A percentile compares a stretch with the other conserved stretches of the same genome.
These are phyloP conservation scores for Allobates femoralis DNA, from an alignment of 2,797 vertebrate species.

Conservation along the genomic window DNA sequence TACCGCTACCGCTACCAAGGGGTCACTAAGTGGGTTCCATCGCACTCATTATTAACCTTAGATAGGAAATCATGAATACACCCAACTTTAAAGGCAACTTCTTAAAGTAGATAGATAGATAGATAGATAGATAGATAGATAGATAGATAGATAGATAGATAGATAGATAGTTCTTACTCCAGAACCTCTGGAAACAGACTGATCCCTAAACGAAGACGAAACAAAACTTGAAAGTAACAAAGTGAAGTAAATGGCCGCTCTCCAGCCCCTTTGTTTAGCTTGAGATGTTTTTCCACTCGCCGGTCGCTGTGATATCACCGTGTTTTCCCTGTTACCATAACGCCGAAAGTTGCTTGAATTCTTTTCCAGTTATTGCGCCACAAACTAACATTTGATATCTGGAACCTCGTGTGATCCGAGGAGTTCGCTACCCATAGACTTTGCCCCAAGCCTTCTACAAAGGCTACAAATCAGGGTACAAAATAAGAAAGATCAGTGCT, in stretches of 20 bases:
- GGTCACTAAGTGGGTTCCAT: no score
- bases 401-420: background rate
- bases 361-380: constrained; percentile 73
- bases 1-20: no score
- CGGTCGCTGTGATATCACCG: constrained; percentile 43
- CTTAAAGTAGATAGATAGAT: no score
- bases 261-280: constrained; percentile 62
- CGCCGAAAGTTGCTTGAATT: constrained; percentile 63
- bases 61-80: no score
- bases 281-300: constrained; percentile 53
- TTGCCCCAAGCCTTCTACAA: background rate
- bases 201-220: background rate
- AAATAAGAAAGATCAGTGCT: no score
- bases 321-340: constrained; percentile 74
- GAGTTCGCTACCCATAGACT: background rate
- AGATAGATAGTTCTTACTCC: no score
- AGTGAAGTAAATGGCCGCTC: constrained; percentile 39
- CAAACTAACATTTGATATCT: constrained; percentile 7
- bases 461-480: no score
- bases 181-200: no score
- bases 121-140: no score
- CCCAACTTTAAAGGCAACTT: no score
- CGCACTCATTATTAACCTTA: no score
- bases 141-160: no score
- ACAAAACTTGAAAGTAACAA: background rate